phyloP scores from a whole-genome alignment of 2,888 invertebrate genomes.

The Smittia aterrima region DNA sequence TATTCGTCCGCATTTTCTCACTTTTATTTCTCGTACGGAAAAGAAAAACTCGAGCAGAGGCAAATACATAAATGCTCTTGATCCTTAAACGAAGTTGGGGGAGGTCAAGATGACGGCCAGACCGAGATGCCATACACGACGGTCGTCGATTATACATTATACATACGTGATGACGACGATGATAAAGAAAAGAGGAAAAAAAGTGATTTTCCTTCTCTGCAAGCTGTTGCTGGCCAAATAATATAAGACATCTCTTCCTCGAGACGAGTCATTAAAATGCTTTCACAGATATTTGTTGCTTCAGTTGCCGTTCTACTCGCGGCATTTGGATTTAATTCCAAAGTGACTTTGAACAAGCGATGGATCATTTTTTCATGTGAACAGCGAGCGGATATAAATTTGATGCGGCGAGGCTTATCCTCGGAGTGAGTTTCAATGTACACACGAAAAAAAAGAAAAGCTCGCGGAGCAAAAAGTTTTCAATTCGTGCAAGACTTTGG shows the following conservation, averaged over 20 bases:
- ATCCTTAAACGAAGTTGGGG: conserved; percentile 37
- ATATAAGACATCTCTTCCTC: no score
- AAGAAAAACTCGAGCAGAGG: neutral
- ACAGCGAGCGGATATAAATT: no score
- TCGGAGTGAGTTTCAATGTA: conserved; percentile 19
- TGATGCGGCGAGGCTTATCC: neutral
- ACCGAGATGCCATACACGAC: conserved; percentile 33
- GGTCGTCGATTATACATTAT: neutral
- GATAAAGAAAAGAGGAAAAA: neutral
- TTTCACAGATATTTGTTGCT: no score
- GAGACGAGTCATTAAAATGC: no score
- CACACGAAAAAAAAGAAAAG: neutral
- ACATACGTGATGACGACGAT: neutral
- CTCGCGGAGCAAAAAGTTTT: conserved; percentile 5
- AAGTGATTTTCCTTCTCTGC: no score
- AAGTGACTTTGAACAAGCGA: no score
- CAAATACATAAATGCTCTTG: conserved; percentile 21
- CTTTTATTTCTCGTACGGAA: conserved; percentile 14
- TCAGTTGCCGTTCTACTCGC: no score
- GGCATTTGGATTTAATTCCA: no score
- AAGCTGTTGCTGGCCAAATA: no score
- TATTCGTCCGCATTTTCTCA: conserved; percentile 25
- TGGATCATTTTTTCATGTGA: no score
- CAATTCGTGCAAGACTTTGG: neutral
- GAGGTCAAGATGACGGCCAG: conserved; percentile 29